Base-by-base conservation (phyloP, 2,888 invertebrate genomes). In the Melipona bicolor region DNA sequence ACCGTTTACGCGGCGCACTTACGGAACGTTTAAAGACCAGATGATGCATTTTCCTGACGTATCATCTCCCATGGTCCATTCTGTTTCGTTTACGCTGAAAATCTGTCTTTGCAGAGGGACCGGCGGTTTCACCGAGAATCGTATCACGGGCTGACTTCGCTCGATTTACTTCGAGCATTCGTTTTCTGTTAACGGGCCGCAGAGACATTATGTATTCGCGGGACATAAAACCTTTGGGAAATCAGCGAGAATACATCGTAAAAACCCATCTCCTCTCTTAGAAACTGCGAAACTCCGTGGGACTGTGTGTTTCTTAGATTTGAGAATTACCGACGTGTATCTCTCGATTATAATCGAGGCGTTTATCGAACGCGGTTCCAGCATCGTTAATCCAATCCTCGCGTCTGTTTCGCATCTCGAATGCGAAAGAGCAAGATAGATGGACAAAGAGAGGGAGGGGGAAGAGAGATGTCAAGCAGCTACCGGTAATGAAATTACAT, bases 1-100 rank as follows among this genome's bases (percentile, higher is more conserved):
- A 78, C 81, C 78, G 79, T 75, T 75, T 9, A 80, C 88, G 77
- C 79, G 24, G 76, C 75, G 75, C 76, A 81, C 77, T 83, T 76
- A 76, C 80, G 83, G 70, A 89, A 81, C 89, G 89, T 89, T 88
- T 88, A 89, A 89, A 85, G 76, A 77, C 79, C 86, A 43, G 83
- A 86, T 84, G 83, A 86, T 84, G 87, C 85, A 88, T 88, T 91
- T 87, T 86, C 88, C 87, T 87, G n/a, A 83, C 77, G 87, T 82
- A 87, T 86, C 84, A 84, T 83, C 87, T 74, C 67, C 83, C 77
- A 11, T n/a, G 52, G 79, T 76, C 84, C 85, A 79, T 87, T 83
- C 83, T 77, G 62, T 81, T 85, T 72, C 86, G 87, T 88, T 89
- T 89, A 91, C 91, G 89, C 87, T 77, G 62, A 76, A 81, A 88